Conservation (phyloP, 2,797 vertebrate species). For the Cheirogaleus major region DNA sequence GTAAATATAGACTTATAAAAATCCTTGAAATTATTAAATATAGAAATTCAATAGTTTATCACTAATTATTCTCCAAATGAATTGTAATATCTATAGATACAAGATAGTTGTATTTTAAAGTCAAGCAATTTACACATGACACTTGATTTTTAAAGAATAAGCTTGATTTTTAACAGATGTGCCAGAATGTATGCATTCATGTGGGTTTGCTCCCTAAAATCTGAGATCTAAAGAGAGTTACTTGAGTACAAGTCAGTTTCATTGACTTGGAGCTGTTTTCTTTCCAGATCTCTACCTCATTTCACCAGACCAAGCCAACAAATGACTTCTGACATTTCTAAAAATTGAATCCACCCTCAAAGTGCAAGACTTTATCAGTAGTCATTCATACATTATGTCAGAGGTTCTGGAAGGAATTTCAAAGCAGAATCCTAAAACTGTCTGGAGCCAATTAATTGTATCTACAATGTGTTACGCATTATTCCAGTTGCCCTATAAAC, state of each 20-base stretch:
- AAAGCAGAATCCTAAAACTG: not conserved
- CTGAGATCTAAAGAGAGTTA: not conserved
- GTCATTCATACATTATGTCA: not conserved
- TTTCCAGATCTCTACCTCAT: not conserved
- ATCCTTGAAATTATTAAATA: not conserved
- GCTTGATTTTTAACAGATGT: not conserved
- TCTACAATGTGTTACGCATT: not conserved
- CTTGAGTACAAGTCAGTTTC: not conserved
- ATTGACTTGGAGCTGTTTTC: not conserved
- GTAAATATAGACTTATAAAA: not conserved
- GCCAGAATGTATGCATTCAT: not conserved
- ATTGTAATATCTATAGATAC: not conserved
- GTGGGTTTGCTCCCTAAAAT: not conserved
- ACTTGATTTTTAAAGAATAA: not conserved
- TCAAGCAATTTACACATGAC: not conserved
- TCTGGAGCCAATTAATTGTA: not conserved
- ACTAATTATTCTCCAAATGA: not conserved
- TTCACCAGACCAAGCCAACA: not conserved
- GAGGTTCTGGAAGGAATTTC: not conserved
- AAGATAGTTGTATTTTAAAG: not conserved
- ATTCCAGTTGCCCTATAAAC: not conserved
- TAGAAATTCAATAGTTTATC: not conserved
- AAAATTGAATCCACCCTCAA: not conserved
- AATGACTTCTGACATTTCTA: constrained; percentile 18
- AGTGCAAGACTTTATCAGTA: not conserved